These are phyloP conservation scores for Semotilus atromaculatus DNA, from an alignment of 2,797 vertebrate species.

Conservation along the genomic window DNA sequence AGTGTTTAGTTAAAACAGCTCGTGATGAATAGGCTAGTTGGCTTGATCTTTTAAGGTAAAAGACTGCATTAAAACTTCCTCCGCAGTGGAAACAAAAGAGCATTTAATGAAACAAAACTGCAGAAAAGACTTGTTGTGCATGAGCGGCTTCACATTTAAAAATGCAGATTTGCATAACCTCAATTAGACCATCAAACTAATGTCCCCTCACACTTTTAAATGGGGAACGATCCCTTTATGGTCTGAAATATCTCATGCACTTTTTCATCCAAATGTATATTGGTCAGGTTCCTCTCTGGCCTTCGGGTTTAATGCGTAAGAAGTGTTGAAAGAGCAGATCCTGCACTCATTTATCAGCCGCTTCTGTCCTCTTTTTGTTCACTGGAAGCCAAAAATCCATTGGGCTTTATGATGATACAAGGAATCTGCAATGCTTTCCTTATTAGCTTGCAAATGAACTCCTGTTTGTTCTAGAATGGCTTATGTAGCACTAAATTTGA, in stretches of 20 bases:
- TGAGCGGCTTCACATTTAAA: not conserved
- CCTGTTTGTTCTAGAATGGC: not conserved
- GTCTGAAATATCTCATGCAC: not conserved
- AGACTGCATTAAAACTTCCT: not conserved
- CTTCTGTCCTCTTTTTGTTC: not conserved
- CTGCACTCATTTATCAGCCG: conserved; percentile 1
- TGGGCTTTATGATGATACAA: conserved; percentile 27
- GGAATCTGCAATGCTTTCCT: not conserved
- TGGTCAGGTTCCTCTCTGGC: conserved; percentile 6
- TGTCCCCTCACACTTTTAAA: not conserved
- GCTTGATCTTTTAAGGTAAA: not conserved
- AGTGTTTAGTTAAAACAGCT: not conserved
- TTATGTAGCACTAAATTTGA: not conserved
- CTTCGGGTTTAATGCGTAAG: conserved; percentile 18
- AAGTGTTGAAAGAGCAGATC: conserved; percentile 17
- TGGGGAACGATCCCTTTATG: not conserved
- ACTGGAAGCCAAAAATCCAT: conserved; percentile 10
- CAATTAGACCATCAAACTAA: not conserved
- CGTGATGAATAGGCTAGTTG: not conserved
- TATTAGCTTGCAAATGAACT: conserved; percentile 20
- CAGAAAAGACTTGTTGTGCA: not conserved
- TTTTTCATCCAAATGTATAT: not conserved
- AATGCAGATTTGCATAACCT: not conserved
- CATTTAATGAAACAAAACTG: not conserved
- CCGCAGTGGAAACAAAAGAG: not conserved